phyloP scores from a whole-genome alignment of 2,888 invertebrate genomes.

The Hirtodrosophila histrioides region DNA sequence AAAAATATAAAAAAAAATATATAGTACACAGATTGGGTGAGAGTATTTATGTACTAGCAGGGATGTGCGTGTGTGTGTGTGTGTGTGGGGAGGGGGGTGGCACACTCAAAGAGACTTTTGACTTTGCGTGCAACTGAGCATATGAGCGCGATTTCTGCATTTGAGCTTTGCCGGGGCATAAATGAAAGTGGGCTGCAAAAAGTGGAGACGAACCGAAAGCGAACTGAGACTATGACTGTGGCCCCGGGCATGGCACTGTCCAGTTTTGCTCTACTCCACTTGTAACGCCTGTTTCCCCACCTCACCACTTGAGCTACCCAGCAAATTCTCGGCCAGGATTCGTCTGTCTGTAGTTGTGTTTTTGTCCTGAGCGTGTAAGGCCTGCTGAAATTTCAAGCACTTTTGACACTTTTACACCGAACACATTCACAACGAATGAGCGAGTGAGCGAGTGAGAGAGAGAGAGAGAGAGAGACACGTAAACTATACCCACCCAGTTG shows the following conservation, averaged over 20 bases:
- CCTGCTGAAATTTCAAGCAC: slow-evolving; percentile 79
- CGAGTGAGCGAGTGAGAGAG: background rate
- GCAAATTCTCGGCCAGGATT: slow-evolving; percentile 1
- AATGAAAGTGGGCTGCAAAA: slow-evolving; percentile 41
- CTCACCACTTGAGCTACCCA: slow-evolving; percentile 14
- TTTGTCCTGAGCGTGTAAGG: slow-evolving; percentile 46
- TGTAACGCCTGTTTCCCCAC: slow-evolving; percentile 4
- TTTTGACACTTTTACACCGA: slow-evolving; percentile 72
- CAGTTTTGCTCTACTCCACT: slow-evolving; percentile 48
- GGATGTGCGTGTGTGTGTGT: slow-evolving; percentile 2
- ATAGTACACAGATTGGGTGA: slow-evolving; percentile 14
- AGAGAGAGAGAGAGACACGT: slow-evolving; percentile 16
- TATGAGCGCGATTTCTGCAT: slow-evolving; percentile 80
- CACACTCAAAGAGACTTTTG: slow-evolving; percentile 76
- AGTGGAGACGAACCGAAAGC: slow-evolving; percentile 5
- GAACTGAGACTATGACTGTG: slow-evolving; percentile 4
- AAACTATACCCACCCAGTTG: slow-evolving; percentile 54
- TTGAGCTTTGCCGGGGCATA: slow-evolving; percentile 56
- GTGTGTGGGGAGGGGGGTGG: slow-evolving; percentile 10
- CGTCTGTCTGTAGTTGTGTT: slow-evolving; percentile 21
- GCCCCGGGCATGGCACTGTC: slow-evolving; percentile 43
- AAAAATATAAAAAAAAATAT: background rate
- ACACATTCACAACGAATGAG: slow-evolving; percentile 1
- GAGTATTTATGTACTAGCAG: slow-evolving; percentile 7
- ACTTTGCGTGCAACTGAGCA: slow-evolving; percentile 80